Evolutionary conservation across 1,140 invertebrate genomes (phyloP), one percentile per base, ranked within the genome.

Genomic region (Lucilia sericata): DNA sequence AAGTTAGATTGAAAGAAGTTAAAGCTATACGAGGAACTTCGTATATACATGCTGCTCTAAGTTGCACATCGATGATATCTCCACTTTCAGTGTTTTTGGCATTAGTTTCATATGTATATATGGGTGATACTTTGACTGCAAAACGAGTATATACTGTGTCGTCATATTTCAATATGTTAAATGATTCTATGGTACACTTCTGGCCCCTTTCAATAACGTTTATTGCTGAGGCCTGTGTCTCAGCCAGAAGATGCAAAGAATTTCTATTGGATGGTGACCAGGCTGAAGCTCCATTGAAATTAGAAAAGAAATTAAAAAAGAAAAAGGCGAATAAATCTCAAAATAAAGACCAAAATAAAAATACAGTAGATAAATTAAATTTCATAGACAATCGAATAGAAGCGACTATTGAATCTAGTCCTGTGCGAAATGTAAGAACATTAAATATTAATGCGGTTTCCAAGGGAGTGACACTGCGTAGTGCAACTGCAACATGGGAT

Each of bases 11-110:
- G 83, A 94, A 93, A 87, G 94, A 95, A 91, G 93, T 96, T 82
- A 93, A 92, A 82, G 93, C 95, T 0, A 95, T 97, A 19, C 87
- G 87, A 0, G 89, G 90, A 21, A 89, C 89, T 5, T 85, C 87
- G 9, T 91, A 90, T 51, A 88, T 91, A 82, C 87, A 89, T 76
- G 90, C 90, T 0, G 87, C 89, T 0, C 84, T 91, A 0, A 85
- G 86, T 36, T 90, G 90, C 21, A 90, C 89, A 0, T 92, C 93
- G n/a, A 93, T 96, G 83, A 95, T 95, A 84, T 94, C 96, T 0
- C 96, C 96, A 88, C 89, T 97, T 0, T 95, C 96, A 0, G 93
- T 97, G 2, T 96, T 97, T 85, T 88, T 96, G 0, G 95, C 95
- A 2, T 94, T 98, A 30, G 91, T 97, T n/a, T 93, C 94, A 0